Evolutionary conservation across 2,113 vertebrate species (phyloP).

Genomic region (Tylochromis polylepis): DNA sequence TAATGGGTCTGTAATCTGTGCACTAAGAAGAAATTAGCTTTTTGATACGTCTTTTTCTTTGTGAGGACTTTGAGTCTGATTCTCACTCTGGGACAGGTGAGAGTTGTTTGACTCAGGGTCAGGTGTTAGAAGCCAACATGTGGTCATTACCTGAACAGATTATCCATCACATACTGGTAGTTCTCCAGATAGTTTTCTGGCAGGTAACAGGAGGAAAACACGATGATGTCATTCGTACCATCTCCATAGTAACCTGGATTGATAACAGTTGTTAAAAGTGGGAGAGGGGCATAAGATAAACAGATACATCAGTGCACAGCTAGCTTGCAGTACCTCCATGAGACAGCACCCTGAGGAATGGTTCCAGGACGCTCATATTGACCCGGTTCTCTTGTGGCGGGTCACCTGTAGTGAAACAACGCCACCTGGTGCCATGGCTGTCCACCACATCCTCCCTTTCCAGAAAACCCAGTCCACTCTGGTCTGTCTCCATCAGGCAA

Average conservation of each 20-base stretch:
- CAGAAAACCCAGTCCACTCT: slow-evolving; percentile 31
- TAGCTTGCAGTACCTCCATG: slow-evolving; percentile 72
- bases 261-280: not conserved
- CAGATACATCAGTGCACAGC: not conserved
- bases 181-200: slow-evolving; percentile 71
- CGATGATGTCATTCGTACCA: slow-evolving; percentile 75
- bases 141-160: slow-evolving; percentile 77
- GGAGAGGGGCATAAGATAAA: not conserved
- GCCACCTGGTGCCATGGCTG: slow-evolving; percentile 72
- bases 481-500: slow-evolving; percentile 1
- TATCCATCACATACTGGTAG: slow-evolving; percentile 81
- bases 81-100: not conserved
- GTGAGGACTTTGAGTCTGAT: not conserved
- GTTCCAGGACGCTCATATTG: slow-evolving; percentile 76
- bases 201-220: slow-evolving; percentile 81
- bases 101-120: not conserved
- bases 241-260: slow-evolving; percentile 78
- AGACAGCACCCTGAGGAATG: slow-evolving; percentile 76
- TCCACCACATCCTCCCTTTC: slow-evolving; percentile 69
- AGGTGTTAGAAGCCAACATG: not conserved
- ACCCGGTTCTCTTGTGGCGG: slow-evolving; percentile 61
- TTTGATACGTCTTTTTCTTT: not conserved
- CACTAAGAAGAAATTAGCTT: not conserved
- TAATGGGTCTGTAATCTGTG: not conserved
- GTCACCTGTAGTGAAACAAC: slow-evolving; percentile 69